Conservation (phyloP, 2,888 invertebrate species). For the Antitype chi region DNA sequence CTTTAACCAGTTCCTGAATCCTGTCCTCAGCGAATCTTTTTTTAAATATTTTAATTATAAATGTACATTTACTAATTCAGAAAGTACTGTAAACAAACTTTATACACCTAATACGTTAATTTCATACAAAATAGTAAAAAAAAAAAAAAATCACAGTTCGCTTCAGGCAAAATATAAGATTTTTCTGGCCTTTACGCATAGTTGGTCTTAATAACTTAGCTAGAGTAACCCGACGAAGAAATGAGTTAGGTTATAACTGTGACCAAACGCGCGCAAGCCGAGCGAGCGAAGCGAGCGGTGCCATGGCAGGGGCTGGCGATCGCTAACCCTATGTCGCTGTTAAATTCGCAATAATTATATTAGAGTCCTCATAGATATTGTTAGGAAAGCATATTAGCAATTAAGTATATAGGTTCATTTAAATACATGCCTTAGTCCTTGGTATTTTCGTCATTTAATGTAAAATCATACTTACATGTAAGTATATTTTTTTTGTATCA, state of each 20-base stretch:
- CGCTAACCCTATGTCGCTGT: background rate
- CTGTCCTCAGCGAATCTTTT: conserved; percentile 30
- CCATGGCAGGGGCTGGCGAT: background rate
- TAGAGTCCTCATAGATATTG: background rate
- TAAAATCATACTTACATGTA: too few species aligned
- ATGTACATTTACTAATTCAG: background rate
- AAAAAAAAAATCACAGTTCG: too few species aligned
- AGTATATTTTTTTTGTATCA: too few species aligned
- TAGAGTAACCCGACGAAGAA: background rate
- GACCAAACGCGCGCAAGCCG: background rate
- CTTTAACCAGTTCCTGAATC: conserved; percentile 12
- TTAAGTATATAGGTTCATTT: too few species aligned
- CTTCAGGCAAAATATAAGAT: background rate
- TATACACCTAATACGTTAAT: background rate
- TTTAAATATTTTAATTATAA: background rate
- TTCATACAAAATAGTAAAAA: background rate
- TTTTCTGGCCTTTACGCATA: background rate
- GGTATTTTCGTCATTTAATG: background rate
- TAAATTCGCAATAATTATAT: background rate
- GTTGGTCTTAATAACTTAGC: background rate
- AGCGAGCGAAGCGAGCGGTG: background rate
- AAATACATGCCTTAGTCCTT: background rate
- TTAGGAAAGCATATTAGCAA: background rate
- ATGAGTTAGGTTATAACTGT: background rate
- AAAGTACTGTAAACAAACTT: background rate